Conservation (phyloP, 2,113 vertebrate species). For the Xenopus tropicalis region UCB_Xtro_10.0 CM004444.2:40116501-40117000, state of each 20-base stretch:
- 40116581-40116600: constrained; percentile 13
- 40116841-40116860: no score
- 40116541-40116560: not conserved
- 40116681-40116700: constrained; percentile 17
- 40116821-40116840: not conserved
- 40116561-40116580: constrained; percentile 7
- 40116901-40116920: no score
- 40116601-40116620: not conserved
- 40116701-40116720: constrained; percentile 33
- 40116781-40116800: constrained; percentile 1
- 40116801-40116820: constrained; percentile 17
- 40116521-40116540: no score
- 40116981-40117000: no score
- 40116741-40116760: constrained; percentile 39
- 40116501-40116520: no score
- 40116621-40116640: constrained; percentile 3
- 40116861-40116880: no score
- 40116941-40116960: not conserved
- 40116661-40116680: constrained; percentile 24
- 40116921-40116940: no score
- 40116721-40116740: constrained; percentile 21
- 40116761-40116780: constrained; percentile 21
- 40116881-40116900: no score
- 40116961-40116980: no score
- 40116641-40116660: constrained; percentile 29